Base-by-base conservation (phyloP, 1,140 invertebrate species). In the Euborellia annulipes region DNA sequence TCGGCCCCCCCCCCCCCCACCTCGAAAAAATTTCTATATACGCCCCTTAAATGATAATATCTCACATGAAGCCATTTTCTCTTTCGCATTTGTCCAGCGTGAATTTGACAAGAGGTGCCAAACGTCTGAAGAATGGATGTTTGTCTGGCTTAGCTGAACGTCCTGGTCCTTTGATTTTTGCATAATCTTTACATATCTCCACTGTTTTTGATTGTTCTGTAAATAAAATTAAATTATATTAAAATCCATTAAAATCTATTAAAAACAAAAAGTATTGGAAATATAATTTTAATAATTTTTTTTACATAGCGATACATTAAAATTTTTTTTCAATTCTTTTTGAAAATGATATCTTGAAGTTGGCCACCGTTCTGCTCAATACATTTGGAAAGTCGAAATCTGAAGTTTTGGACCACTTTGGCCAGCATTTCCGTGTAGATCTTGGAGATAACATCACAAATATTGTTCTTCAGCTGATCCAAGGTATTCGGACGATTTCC, bases 11-110 rank as follows among this genome's bases (percentile, higher is more conserved):
- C n/a, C n/a, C n/a, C n/a, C n/a, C n/a, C n/a, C n/a, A n/a, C n/a
- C n/a, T n/a, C n/a, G n/a, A n/a, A n/a, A n/a, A n/a, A n/a, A n/a
- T n/a, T n/a, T n/a, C n/a, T n/a, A n/a, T n/a, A n/a, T n/a, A n/a
- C n/a, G n/a, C n/a, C n/a, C n/a, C n/a, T n/a, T n/a, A n/a, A n/a
- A n/a, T n/a, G n/a, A n/a, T n/a, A n/a, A n/a, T n/a, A n/a, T n/a
- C 65, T 63, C 65, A 79, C 76, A 83, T 82, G 41, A 83, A 69
- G 50, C 74, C 72, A 65, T 82, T 82, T 62, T 82, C 80, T 50
- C 79, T 58, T 51, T 79, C 71, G 61, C 78, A 80, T 57, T 83
- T 83, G 46, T 82, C 76, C 38, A 81, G 58, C 8, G 72, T 78
- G 37, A 75, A 59, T 49, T 69, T 68, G 3, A 82, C 63, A 41